Conservation (phyloP, 2,113 vertebrate species). For the Tympanuchus pallidicinctus region DNA sequence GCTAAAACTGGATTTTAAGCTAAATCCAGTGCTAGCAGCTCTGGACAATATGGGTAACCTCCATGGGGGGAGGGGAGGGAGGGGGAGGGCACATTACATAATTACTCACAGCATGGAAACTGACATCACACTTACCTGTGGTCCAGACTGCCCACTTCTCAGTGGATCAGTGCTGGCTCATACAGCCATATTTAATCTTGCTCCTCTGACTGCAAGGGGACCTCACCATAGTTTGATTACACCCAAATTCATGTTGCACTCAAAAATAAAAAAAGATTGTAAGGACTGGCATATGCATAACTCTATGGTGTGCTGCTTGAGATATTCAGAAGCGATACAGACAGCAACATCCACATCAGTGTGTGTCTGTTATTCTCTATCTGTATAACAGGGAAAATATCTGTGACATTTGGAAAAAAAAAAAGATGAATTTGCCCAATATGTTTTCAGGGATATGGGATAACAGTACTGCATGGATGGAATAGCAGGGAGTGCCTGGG, state of each 20-base stretch:
- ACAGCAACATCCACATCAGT: neutral
- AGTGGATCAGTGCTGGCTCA: accelerated
- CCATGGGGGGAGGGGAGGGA: neutral
- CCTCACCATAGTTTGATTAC: neutral
- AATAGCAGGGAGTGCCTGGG: neutral
- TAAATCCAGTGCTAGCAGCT: neutral
- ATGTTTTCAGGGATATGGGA: neutral
- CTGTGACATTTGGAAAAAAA: neutral
- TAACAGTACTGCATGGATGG: neutral
- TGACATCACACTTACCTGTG: neutral
- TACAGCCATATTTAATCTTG: neutral
- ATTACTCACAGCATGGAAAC: neutral
- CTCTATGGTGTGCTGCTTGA: neutral
- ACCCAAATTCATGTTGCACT: neutral
- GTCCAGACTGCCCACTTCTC: neutral
- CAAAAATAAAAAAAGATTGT: neutral
- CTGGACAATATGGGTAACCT: neutral
- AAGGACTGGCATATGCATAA: neutral
- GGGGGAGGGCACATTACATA: neutral
- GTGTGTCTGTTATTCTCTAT: neutral
- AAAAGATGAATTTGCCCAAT: neutral
- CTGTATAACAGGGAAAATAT: neutral
- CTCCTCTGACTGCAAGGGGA: neutral
- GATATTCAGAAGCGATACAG: neutral
- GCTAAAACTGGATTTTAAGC: neutral